Evolutionary conservation across 92 coral and sea anemone species (phyloP).

Genomic region (Heliopora coerulea): DNA sequence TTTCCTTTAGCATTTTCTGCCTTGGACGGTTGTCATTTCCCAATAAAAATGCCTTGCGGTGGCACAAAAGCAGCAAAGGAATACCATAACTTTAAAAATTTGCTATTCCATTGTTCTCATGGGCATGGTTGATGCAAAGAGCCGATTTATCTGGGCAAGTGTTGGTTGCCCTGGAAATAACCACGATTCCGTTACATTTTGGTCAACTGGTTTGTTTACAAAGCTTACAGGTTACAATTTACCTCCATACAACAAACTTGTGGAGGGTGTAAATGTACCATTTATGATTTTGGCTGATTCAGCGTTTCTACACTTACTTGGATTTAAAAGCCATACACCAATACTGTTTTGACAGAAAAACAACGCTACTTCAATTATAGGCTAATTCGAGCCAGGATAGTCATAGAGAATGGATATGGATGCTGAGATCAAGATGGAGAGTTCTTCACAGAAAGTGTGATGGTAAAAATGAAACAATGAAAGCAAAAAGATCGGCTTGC

Average conservation of each 20-base stretch:
- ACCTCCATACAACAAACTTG: constrained; percentile 7
- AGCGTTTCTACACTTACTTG: constrained; percentile 26
- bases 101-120: constrained; percentile 54
- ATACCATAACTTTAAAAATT: constrained; percentile 57
- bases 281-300: constrained; percentile 30
- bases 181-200: constrained; percentile 19
- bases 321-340: constrained; percentile 25
- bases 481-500: constrained; percentile 12
- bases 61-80: constrained; percentile 54
- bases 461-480: constrained; percentile 16
- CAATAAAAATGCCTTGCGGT: constrained; percentile 51
- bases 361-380: constrained; percentile 16
- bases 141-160: constrained; percentile 48
- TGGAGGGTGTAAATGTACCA: constrained; percentile 18
- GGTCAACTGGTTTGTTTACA: constrained; percentile 10
- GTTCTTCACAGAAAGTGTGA: constrained; percentile 29
- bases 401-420: constrained; percentile 24
- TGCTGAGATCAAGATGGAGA: constrained; percentile 27
- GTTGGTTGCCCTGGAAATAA: constrained; percentile 51
- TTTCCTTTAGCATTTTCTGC: constrained; percentile 40
- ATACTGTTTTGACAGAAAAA: constrained; percentile 16
- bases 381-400: constrained; percentile 21
- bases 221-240: constrained; percentile 14
- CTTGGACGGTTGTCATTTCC: constrained; percentile 45
- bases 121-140: constrained; percentile 58